Evolutionary conservation across 1,140 invertebrate species (phyloP), one percentile per base, ranked within the genome.

Genomic region (Sitodiplosis mosellana): DNA sequence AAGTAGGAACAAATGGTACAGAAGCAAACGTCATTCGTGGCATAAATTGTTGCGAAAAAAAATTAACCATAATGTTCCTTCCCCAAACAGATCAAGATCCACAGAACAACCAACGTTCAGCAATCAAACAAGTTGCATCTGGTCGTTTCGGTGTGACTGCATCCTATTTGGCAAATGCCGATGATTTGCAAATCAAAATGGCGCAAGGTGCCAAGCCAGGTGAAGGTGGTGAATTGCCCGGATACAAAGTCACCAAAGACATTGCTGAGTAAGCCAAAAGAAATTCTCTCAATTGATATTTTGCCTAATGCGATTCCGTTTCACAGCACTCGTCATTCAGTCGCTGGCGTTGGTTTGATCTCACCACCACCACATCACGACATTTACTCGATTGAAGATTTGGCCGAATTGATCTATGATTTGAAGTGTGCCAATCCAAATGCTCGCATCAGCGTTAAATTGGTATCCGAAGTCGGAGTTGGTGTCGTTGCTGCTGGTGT

Each of bases 291-390:
- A 27, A 27, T 5, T 10, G 27, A 27, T 5, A 27, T 27, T 27
- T 27, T 5, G 10, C 10, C 27, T 27, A 27, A n/a, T n/a, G n/a
- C 27, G 10, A 3, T 27, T 27, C 27, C 3, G 10, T 27, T 27
- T 27, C 10, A 27, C 27, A 27, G 27, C 49, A 95, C 91, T 1
- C 75, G 95, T 45, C 90, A 96, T 65, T 97, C 92, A 0, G 91
- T 98, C 2, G 74, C 93, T 6, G 92, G 92, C 7, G 95, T 99
- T n/a, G 95, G 95, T 45, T 69, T 99, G 1, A 98, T 99, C 59
- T 97, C 92, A 1, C 95, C 95, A 33, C 94, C 95, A 6, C 95
- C 95, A 6, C 95, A 99, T 72, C 95, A 99, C 66, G 94, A 99
- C 62, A 98, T 99, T 65, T 99, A 99, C 68, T 96, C 91, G 33